Evolutionary conservation across 2,797 vertebrate species (phyloP), one percentile per base, ranked within the genome.

Genomic region (Lacerta bilineata): DNA sequence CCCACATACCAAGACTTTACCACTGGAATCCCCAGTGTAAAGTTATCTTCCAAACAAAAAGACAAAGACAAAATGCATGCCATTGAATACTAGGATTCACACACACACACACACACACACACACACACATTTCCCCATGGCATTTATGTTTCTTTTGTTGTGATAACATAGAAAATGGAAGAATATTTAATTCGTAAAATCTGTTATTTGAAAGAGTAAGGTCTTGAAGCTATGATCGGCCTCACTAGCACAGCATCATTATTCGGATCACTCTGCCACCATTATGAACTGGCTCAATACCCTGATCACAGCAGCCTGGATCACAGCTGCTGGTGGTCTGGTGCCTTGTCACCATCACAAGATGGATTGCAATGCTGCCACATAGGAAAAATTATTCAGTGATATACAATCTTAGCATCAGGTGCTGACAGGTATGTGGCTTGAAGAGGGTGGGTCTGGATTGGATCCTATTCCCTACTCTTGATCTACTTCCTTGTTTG

Each of bases 11-110:
- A 64, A 88, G 6, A 2, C 2, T 64, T 75, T 23, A 82, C 27
- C 64, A 87, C n/a, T 83, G 2, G 39, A 80, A 0, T 69, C 17
- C 81, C 90, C 66, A 79, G n/a, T 80, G 18, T 90, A 91, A 80
- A 79, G n/a, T 18, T 0, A 2, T 64, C 0, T 0, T 78, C 87
- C 74, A 80, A 64, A n/a, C 83, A 13, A 55, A 83, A 3, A 77
- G 1, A 88, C 20, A 2, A 0, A 79, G 64, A 82, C 2, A 74
- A 77, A 59, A 6, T 23, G 68, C 17, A 66, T 11, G 33, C 1
- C 79, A 8, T 27, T 80, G 2, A 71, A 13, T 71, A 20, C 90
- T 3, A 1, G 0, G 5, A 76, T 79, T 69, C 50, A 50, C 46
- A 50, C 33, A 33, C 33, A 33, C 33, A 33, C 33, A 33, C 33